A percentile compares a stretch with the other conserved stretches of the same genome.
phyloP scores from a whole-genome alignment of 2,113 vertebrate genomes.

The Microcebus griseorufus region DNA sequence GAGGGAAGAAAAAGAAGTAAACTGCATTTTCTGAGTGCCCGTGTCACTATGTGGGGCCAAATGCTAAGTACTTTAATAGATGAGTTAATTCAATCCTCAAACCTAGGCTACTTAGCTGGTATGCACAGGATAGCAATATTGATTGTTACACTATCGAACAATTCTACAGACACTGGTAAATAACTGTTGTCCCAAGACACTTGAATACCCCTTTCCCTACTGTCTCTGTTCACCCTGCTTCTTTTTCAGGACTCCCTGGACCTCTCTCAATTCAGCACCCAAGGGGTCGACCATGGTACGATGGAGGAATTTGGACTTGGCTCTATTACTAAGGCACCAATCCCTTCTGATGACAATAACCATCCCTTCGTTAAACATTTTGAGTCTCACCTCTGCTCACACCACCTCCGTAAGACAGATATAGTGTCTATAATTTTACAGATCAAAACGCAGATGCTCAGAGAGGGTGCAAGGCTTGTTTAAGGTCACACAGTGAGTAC shows the following conservation, averaged over 20 bases:
- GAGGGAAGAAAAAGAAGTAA: not conserved
- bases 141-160: not conserved
- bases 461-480: not conserved
- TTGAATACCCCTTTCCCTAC: not conserved
- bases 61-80: not conserved
- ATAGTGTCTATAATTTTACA: not conserved
- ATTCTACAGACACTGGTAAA: not conserved
- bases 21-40: not conserved
- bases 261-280: not conserved
- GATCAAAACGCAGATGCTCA: not conserved
- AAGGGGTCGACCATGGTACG: not conserved
- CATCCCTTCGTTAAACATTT: not conserved
- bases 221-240: not conserved
- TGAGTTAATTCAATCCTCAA: not conserved
- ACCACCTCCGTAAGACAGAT: not conserved
- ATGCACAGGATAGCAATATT: not conserved
- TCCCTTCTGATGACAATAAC: not conserved
- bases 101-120: not conserved
- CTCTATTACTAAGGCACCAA: not conserved
- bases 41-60: not conserved
- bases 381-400: not conserved
- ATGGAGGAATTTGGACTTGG: not conserved
- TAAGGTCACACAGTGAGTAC: not conserved
- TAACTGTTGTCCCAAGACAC: not conserved
- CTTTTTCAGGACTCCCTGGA: not conserved